phyloP scores from a whole-genome alignment of 2,888 invertebrate genomes.

The Elmis aenea region DNA sequence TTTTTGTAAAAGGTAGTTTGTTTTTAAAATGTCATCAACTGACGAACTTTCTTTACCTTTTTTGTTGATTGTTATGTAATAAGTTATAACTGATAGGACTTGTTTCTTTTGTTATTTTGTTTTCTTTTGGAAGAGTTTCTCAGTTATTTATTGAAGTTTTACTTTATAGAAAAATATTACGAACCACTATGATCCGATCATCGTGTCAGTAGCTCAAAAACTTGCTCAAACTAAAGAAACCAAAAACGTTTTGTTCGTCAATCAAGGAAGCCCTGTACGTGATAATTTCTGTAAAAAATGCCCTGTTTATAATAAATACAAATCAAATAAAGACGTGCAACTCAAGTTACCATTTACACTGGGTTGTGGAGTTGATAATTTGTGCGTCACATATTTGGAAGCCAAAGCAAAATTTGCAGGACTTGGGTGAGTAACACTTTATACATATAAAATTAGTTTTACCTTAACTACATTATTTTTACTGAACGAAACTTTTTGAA shows the following conservation, averaged over 20 bases:
- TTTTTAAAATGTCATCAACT: too few relatives aligned
- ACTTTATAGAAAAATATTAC: constrained; percentile 4
- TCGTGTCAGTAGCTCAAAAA: constrained; percentile 20
- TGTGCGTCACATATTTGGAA: constrained; percentile 32
- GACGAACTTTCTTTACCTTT: too few relatives aligned
- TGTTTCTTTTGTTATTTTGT: too few relatives aligned
- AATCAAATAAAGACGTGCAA: constrained; percentile 26
- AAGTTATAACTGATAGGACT: too few relatives aligned
- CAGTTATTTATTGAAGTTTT: too few relatives aligned
- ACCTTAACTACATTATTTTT: too few relatives aligned
- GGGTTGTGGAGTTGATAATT: constrained; percentile 35
- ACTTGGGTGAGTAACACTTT: constrained; percentile 16
- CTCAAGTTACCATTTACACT: constrained; percentile 34
- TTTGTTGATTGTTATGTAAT: too few relatives aligned
- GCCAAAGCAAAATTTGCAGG: constrained; percentile 25
- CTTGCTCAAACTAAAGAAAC: constrained; percentile 9
- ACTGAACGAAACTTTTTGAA: too few relatives aligned
- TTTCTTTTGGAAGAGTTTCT: too few relatives aligned
- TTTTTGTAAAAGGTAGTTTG: too few relatives aligned
- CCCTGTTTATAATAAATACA: constrained; percentile 28
- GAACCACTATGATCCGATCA: constrained; percentile 23
- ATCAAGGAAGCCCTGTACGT: constrained; percentile 8
- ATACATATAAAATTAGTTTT: too few relatives aligned
- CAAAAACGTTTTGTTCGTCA: constrained; percentile 16
- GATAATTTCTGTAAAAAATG: constrained; percentile 33